A percentile compares a stretch with the other conserved stretches of the same genome.
phyloP scores from a whole-genome alignment of 2,797 vertebrate genomes.

The Basileuterus tristriatus region DNA sequence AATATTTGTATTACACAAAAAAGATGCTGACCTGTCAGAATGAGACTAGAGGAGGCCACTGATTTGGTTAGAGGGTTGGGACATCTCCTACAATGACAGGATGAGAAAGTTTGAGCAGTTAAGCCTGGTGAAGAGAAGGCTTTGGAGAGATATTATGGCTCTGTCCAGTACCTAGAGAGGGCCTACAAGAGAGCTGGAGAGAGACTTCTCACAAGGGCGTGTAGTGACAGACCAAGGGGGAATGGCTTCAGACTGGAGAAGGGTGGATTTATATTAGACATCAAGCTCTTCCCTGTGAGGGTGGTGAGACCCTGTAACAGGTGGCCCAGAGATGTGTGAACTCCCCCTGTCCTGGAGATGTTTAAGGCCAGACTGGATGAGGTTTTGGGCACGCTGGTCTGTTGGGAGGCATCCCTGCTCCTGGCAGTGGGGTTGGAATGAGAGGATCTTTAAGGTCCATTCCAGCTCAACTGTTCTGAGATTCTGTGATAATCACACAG shows the following conservation, averaged over 20 bases:
- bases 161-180: not conserved
- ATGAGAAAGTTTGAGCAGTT: not conserved
- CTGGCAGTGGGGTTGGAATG: not conserved
- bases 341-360: not conserved
- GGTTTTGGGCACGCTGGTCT: not conserved
- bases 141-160: not conserved
- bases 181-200: not conserved
- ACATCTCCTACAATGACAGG: accelerated
- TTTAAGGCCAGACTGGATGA: not conserved
- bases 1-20: not conserved
- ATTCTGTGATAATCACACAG: not conserved
- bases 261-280: not conserved
- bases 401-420: not conserved
- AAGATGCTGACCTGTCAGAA: not conserved
- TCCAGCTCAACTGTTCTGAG: not conserved
- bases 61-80: not conserved
- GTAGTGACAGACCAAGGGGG: no score
- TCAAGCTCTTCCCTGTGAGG: not conserved
- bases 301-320: not conserved
- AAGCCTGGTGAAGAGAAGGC: not conserved
- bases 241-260: not conserved
- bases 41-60: not conserved
- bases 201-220: not conserved
- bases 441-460: not conserved
- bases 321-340: not conserved